Evolutionary conservation across 2,888 invertebrate genomes (phyloP), one percentile per base, ranked within the genome.

Genomic region (Micoletzkya japonica): DNA sequence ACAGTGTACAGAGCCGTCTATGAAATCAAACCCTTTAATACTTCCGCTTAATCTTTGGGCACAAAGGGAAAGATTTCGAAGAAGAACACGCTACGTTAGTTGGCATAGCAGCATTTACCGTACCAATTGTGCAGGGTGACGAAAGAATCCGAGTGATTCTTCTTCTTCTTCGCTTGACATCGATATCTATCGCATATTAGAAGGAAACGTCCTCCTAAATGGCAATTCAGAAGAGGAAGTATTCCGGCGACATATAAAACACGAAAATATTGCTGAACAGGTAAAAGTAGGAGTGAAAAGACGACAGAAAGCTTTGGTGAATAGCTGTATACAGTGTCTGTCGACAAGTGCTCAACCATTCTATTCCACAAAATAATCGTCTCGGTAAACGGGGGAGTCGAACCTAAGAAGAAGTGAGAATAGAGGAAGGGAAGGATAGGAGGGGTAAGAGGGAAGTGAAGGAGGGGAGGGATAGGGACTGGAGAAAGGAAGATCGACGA

Each of bases 1-100:
- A 79, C 63, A 20, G 82, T 78, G 73, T 80, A 83, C 61, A 81
- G 73, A 44, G 78, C 71, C 28, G 57, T 57, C 67, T 67, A 57
- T 10, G 24, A 10, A n/a, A 30, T 20, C 24, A 26, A 14, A 24
- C 14, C n/a, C 57, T 24, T 20, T 17, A 10, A 56, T 20, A 26
- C 17, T 14, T 20, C 24, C 10, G 17, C 24, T 56, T 10, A 14
- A 56, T 14, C 10, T 56, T 14, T 26, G 14, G 57, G 24, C 28
- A 56, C 14, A 26, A 20, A 24, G n/a, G n/a, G 49, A 44, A 14
- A 14, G 49, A 14, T 44, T n/a, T 44, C 49, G 14, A 44, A 44
- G 49, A 17, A 24, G 24, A 14, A 20, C 14, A 26, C 17, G 14
- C n/a, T 26, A 56, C 17, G 24, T 17, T 56, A 24, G 24, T 20